A percentile compares a stretch with the other conserved stretches of the same genome.
Conservation (phyloP, 2,113 vertebrate genomes). For the Seriola quinqueradiata region DNA sequence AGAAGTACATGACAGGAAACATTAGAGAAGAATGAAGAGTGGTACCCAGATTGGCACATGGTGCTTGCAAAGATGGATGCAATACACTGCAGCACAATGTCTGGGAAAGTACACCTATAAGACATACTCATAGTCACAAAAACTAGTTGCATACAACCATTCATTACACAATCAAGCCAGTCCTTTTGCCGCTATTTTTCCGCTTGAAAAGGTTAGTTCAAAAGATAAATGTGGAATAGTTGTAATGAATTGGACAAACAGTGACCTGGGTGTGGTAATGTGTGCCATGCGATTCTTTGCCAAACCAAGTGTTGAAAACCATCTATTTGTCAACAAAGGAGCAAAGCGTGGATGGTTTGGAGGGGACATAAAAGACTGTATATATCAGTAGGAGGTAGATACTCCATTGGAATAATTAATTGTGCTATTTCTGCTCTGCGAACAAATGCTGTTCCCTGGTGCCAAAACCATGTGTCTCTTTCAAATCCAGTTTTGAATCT, state of each 20-base stretch:
- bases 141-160: background rate
- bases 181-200: conserved; percentile 2
- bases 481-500: conserved; percentile 45
- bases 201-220: conserved; percentile 31
- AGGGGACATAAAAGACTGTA: conserved; percentile 50
- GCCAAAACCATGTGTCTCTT: conserved; percentile 35
- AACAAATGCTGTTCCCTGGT: conserved; percentile 33
- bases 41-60: conserved; percentile 46
- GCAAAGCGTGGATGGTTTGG: conserved; percentile 30
- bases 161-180: conserved; percentile 12
- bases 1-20: conserved; percentile 59
- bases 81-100: conserved; percentile 9
- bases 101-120: background rate
- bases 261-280: conserved; percentile 39
- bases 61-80: conserved; percentile 33
- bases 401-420: conserved; percentile 37
- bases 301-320: conserved; percentile 41
- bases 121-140: background rate
- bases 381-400: conserved; percentile 33
- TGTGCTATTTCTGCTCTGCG: conserved; percentile 16
- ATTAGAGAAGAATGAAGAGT: conserved; percentile 35
- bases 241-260: conserved; percentile 39
- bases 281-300: conserved; percentile 55
- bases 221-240: conserved; percentile 40
- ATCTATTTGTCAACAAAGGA: conserved; percentile 52